Evolutionary conservation across 2,113 vertebrate species (phyloP), one percentile per base, ranked within the genome.

Genomic region (Melanerpes formicivorus): DNA sequence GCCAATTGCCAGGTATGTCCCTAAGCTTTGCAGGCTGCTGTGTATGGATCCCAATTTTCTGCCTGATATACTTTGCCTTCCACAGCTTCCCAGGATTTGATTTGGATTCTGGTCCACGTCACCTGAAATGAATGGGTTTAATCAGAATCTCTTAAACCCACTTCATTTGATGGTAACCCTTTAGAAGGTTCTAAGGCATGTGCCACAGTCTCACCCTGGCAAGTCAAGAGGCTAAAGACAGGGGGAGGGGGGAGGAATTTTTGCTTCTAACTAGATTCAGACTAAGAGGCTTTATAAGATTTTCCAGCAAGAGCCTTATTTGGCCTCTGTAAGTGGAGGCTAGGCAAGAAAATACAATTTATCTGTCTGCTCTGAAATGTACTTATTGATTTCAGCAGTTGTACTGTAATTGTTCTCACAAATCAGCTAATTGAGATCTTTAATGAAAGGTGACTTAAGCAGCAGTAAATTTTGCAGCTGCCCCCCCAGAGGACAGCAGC

Each of bases 391-490:
- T 94, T 84, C 59, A 95, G 74, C 55, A 87, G 78, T 77, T 7
- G 6, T 50, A 27, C 48, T 82, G 69, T 77, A 91, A 88, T 60
- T 52, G 80, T 76, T 67, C 66, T 81, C 64, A 59, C 83, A 52
- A 88, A 64, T 78, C 70, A 95, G 63, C 83, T 96, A 90, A 88
- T 89, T 70, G 81, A 83, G 88, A 48, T 79, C 59, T 86, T 64
- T 93, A 93, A 94, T 66, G 89, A 91, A 87, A 91, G 74, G 65
- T 83, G 81, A 72, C 78, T 94, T 60, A 59, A 77, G 42, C 5
- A 17, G 26, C 63, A 86, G 52, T 79, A 75, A 80, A 44, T 62
- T 87, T 63, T 89, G 67, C 29, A 69, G 69, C 90, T 63, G 30
- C 73, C 70, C 64, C 23, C 29, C 3, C 67, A 80, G 0, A 44